Evolutionary conservation across 2,113 vertebrate species (phyloP), one percentile per base, ranked within the genome.

Genomic region (Hemiprocne comata): DNA sequence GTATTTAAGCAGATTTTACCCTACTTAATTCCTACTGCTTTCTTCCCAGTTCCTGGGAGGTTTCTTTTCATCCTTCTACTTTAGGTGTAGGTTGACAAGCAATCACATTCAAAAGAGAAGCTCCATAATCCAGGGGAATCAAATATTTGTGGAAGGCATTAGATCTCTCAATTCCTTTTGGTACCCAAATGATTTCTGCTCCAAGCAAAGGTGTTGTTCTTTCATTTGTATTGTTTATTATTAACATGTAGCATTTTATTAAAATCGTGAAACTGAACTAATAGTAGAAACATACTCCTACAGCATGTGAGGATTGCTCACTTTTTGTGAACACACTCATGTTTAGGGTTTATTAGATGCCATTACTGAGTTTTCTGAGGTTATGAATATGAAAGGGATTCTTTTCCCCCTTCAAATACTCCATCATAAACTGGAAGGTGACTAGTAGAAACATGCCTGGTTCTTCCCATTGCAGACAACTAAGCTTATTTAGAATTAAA

Each of bases 21-120:
- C 38, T 44, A 9, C 40, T 87, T 1, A 1, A 54, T 75, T 79
- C 31, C 19, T 31, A 50, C 33, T 36, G 46, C 16, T 38, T 57
- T 46, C 51, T 6, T 48, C 31, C 57, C 46, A 34, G 61, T 60
- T 75, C 38, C 71, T 72, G 38, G 20, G 48, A 75, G 79, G 53
- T 40, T 70, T 75, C 57, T 57, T 87, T 89, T 82, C 17, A 54
- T 89, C 71, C 31, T 77, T 62, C 67, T 62, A 10, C 60, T 71
- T 80, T 6, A 87, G 40, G 92, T 89, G 53, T 13, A 75, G 42
- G 53, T 85, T 85, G 60, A 89, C 29, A 85, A 44, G 53, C 61
- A 94, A 77, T 34, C 66, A 67, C 66, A 64, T 93, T 94, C 66
- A 75, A 87, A 95, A 93, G 42, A 84, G 69, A 64, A 93, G 40